Percentiles rank a stretch among this genome's conserved stretches.
Conservation (phyloP, 2,888 invertebrate genomes). For the Myathropa florea region DNA sequence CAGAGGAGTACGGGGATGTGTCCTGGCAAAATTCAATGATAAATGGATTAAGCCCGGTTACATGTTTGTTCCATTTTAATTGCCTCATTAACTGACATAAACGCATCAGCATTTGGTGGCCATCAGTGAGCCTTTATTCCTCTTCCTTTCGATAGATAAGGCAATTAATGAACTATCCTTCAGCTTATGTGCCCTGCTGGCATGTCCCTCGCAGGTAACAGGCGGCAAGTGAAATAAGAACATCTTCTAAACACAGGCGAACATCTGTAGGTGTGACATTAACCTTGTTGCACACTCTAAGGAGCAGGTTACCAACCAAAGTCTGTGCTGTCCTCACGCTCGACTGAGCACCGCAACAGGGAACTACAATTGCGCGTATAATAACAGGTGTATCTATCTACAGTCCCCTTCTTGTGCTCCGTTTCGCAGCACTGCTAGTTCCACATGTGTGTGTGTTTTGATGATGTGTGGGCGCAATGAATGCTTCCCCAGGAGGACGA, state of each 20-base stretch:
- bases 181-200: background rate
- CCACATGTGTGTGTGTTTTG: background rate
- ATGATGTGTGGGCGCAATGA: background rate
- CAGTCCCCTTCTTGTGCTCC: background rate
- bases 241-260: background rate
- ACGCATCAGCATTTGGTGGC: no score
- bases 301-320: background rate
- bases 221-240: no score
- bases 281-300: conserved; percentile 40
- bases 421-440: conserved; percentile 22
- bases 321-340: conserved; percentile 51
- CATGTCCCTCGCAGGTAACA: no score
- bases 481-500: background rate
- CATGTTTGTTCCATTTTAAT: background rate
- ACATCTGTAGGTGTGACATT: background rate
- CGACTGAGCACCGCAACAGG: conserved; percentile 44
- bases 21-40: no score
- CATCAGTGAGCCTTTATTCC: no score
- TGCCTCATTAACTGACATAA: background rate
- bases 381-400: conserved; percentile 67
- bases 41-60: no score
- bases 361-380: conserved; percentile 34
- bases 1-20: no score
- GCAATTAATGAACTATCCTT: background rate
- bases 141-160: background rate